Evolutionary conservation across 2,797 vertebrate species (phyloP).

Genomic region (Eupleurogrammus muticus): DNA sequence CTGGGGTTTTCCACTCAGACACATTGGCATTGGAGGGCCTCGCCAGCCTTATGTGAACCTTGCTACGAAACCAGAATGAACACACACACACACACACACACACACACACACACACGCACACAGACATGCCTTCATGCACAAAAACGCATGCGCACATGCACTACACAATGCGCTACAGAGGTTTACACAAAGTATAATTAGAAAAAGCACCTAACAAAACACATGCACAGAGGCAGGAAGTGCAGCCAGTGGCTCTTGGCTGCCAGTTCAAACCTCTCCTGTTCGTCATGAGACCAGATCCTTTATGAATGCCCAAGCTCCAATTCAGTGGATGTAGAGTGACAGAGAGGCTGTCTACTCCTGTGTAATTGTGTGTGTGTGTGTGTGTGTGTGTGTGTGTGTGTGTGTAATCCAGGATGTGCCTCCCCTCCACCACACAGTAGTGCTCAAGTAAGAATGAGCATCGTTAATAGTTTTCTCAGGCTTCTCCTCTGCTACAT

Average conservation of each 20-base stretch:
- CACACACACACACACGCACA: constrained; percentile 46
- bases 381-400: constrained; percentile 24
- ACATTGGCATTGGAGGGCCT: constrained; percentile 66
- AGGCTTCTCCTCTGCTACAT: not conserved
- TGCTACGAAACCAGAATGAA: constrained; percentile 42
- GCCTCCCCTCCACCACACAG: constrained; percentile 34
- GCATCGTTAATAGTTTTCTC: constrained; percentile 20
- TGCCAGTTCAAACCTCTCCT: constrained; percentile 65
- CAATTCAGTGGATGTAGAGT: constrained; percentile 49
- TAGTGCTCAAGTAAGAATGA: constrained; percentile 27
- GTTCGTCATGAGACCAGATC: constrained; percentile 67
- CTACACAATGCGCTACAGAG: constrained; percentile 53
- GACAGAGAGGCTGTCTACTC: constrained; percentile 53
- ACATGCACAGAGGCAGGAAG: constrained; percentile 75
- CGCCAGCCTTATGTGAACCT: constrained; percentile 68
- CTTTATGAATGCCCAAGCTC: constrained; percentile 62
- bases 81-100: constrained; percentile 44
- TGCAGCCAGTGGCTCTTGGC: constrained; percentile 72
- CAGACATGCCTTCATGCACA: constrained; percentile 34
- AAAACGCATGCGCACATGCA: constrained; percentile 48
- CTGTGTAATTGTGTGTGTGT: constrained; percentile 33
- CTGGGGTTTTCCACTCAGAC: constrained; percentile 77
- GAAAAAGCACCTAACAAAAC: constrained; percentile 76
- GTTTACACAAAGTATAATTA: constrained; percentile 69
- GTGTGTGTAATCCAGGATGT: constrained; percentile 55